phyloP scores from a whole-genome alignment of 2,888 invertebrate species.

The Dorcus hopei region DNA sequence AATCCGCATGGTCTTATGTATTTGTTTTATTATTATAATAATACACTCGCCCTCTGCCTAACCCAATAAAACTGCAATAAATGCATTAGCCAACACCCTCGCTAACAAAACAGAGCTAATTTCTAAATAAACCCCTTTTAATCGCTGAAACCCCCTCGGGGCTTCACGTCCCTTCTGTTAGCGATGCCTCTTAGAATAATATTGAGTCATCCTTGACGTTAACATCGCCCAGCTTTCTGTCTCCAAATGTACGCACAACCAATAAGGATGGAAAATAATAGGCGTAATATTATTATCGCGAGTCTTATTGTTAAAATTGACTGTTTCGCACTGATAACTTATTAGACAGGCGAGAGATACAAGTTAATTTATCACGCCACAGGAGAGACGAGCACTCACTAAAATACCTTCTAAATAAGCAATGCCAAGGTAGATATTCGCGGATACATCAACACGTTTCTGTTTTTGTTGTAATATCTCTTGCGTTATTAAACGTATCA shows the following conservation, averaged over 20 bases:
- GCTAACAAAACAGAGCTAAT: conserved; percentile 30
- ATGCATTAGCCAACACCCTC: conserved; percentile 29
- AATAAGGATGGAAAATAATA: too few relatives aligned
- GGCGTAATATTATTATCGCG: too few relatives aligned
- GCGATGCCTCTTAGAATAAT: conserved; percentile 24
- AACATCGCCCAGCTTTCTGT: too few relatives aligned
- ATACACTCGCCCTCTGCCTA: conserved; percentile 4
- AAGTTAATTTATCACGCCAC: conserved; percentile 6
- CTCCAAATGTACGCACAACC: too few relatives aligned
- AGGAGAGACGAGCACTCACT: conserved; percentile 20
- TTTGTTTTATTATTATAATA: conserved; percentile 14
- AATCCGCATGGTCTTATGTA: background rate
- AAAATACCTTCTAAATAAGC: conserved; percentile 28
- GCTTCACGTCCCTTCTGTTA: conserved; percentile 1
- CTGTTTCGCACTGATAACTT: conserved; percentile 26
- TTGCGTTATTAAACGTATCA: too few relatives aligned
- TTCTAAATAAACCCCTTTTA: conserved; percentile 31
- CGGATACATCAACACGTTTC: conserved; percentile 15
- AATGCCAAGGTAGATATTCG: conserved; percentile 21
- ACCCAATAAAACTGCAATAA: conserved; percentile 25
- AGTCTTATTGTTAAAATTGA: conserved; percentile 26
- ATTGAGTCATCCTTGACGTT: conserved; percentile 23
- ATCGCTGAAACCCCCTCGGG: conserved; percentile 23
- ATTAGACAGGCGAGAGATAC: conserved; percentile 24
- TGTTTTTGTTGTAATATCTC: conserved; percentile 14